A percentile compares a stretch with the other conserved stretches of the same genome.
phyloP scores from a whole-genome alignment of 35 echinoderm and acorn worm genomes.

The Anneissia japonica region DNA sequence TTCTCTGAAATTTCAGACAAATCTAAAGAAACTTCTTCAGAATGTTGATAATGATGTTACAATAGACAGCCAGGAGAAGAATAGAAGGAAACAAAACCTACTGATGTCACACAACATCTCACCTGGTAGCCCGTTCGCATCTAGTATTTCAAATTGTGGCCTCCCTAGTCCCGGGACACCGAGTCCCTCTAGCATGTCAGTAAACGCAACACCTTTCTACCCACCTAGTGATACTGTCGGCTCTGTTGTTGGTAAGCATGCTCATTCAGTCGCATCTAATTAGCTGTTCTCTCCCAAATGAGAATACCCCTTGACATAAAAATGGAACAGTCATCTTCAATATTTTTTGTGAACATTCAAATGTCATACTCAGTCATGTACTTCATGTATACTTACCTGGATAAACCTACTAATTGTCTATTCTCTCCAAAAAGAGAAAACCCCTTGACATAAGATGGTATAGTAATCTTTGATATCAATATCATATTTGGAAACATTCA shows the following conservation, averaged over 20 bases:
- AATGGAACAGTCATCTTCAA: too few relatives aligned
- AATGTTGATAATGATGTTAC: background rate
- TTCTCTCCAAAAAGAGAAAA: too few relatives aligned
- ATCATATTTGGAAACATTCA: too few relatives aligned
- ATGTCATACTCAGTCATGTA: too few relatives aligned
- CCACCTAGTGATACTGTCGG: slow-evolving; percentile 94
- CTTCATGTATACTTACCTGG: too few relatives aligned
- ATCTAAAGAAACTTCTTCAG: slow-evolving; percentile 8
- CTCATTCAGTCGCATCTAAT: background rate
- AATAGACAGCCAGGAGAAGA: slow-evolving; percentile 11
- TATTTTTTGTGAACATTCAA: too few relatives aligned
- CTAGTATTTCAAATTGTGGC: background rate
- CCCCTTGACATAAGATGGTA: too few relatives aligned
- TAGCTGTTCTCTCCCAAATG: background rate
- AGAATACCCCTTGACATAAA: background rate
- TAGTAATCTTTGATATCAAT: too few relatives aligned
- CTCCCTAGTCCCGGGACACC: background rate
- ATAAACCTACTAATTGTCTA: too few relatives aligned
- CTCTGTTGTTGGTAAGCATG: slow-evolving; percentile 88
- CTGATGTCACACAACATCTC: background rate
- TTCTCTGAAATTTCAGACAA: slow-evolving; percentile 3
- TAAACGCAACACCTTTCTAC: slow-evolving; percentile 90
- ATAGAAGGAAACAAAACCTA: slow-evolving; percentile 13
- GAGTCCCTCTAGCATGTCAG: slow-evolving; percentile 50
- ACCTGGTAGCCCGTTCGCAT: slow-evolving; percentile 3